Evolutionary conservation across 2,797 vertebrate species (phyloP), one percentile per base, ranked within the genome.

Genomic region (Anabacerthia variegaticeps): DNA sequence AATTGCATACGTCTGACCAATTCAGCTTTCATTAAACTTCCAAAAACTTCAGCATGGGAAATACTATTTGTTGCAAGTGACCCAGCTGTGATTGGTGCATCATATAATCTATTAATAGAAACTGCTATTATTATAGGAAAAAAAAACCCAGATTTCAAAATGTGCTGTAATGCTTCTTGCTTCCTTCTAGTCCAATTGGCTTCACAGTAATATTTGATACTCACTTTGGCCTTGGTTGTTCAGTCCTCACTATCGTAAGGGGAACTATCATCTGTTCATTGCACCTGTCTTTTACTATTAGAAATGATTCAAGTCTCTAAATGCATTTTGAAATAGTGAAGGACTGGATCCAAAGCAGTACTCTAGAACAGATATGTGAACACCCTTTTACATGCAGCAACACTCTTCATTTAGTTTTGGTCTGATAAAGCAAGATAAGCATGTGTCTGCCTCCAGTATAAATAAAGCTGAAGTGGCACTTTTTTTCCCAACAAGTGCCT

Each of bases 11-110:
- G 19, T 63, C 22, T 63, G 65, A 89, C 72, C 54, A 55, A 52
- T 87, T 92, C 34, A 76, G 23, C 41, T 94, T 69, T 71, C 69
- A 68, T 88, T 94, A 68, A 92, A 46, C n/a, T 56, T 91, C 17
- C 20, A 43, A 71, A 79, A 73, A 15, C 17, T 63, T 92, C 18
- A 74, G 3, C 3, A 7, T 74, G 37, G 37, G 32, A 61, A 88
- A 22, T 66, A 67, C 2, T 75, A 46, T 19, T 80, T 88, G 17
- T 71, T 77, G 65, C 20, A 46, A 71, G 32, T 63, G 21, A 71
- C 27, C 4, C 9, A 71, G 13, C 28, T 76, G 23, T 84, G 44
- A 41, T 2, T 65, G 39, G 22, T 68, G 19, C 30, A 54, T 68
- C 2, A 1, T 48, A 26, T 10, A 54, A 88, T 19, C 28, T 24